phyloP scores from a whole-genome alignment of 2,888 invertebrate species.

The Litoditis marina region DNA sequence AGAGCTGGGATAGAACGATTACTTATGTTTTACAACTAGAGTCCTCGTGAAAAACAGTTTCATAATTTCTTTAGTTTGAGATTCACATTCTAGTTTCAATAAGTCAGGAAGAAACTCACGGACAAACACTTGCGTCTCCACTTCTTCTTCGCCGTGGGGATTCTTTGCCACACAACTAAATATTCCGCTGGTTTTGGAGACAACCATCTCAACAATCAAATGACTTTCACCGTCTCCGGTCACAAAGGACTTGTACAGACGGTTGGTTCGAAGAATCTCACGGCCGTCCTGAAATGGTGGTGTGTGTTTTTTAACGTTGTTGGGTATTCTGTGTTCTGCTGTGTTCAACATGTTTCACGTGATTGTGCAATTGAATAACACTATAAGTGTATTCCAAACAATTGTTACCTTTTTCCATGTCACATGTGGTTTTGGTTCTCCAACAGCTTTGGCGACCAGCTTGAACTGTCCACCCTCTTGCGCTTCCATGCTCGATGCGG shows the following conservation, averaged over 20 bases:
- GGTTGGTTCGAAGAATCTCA: slow-evolving; percentile 43
- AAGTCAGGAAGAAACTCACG: slow-evolving; percentile 9
- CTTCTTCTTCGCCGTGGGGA: slow-evolving; percentile 58
- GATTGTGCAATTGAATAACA: no score
- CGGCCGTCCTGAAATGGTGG: slow-evolving; percentile 41
- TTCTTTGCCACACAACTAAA: slow-evolving; percentile 65
- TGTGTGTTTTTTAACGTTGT: neutral
- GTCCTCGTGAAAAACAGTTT: no score
- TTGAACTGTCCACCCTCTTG: slow-evolving; percentile 47
- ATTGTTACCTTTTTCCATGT: slow-evolving; percentile 56
- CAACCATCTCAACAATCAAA: slow-evolving; percentile 47
- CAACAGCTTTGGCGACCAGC: slow-evolving; percentile 48
- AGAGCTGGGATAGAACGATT: no score
- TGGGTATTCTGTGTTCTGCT: no score
- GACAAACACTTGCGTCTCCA: slow-evolving; percentile 44
- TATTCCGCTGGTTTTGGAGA: slow-evolving; percentile 62
- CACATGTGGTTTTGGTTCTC: slow-evolving; percentile 46
- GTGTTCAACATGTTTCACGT: no score
- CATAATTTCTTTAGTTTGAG: no score
- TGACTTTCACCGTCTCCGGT: slow-evolving; percentile 51
- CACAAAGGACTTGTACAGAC: slow-evolving; percentile 39
- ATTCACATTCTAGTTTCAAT: no score
- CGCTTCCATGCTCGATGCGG: slow-evolving; percentile 45
- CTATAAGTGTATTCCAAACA: no score
- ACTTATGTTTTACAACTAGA: no score